Conservation (phyloP, 2,113 vertebrate genomes). For the Neogobius melanostomus region DNA sequence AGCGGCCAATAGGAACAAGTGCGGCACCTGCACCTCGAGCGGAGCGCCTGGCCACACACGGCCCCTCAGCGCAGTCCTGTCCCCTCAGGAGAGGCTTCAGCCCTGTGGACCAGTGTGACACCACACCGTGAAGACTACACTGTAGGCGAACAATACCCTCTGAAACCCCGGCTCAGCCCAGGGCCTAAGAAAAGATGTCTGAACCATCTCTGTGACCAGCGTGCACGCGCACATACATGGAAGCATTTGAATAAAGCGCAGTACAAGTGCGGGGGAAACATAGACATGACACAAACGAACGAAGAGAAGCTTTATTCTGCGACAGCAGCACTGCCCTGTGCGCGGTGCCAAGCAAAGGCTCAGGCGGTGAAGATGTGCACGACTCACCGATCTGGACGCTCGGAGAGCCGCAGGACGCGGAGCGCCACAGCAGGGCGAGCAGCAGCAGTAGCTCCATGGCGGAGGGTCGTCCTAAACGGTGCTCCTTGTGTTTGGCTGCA, state of each 20-base stretch:
- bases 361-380: not conserved
- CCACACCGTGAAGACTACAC: not conserved
- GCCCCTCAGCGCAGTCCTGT: not conserved
- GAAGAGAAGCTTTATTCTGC: not conserved
- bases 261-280: not conserved
- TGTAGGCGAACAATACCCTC: no score
- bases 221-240: not conserved
- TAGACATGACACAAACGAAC: not conserved
- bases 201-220: not conserved
- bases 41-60: not conserved
- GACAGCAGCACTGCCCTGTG: not conserved
- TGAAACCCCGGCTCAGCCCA: not conserved
- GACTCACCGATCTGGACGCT: conserved; percentile 68
- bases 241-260: not conserved
- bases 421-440: conserved; percentile 43
- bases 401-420: conserved; percentile 56
- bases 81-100: not conserved
- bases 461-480: not conserved
- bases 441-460: conserved; percentile 59
- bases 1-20: not conserved
- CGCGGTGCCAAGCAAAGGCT: not conserved
- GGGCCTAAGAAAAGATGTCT: not conserved
- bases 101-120: not conserved
- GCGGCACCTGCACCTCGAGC: not conserved
- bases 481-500: not conserved